Percentiles rank a stretch among this genome's conserved stretches.
These are phyloP conservation scores for Bergia puertoricense DNA, from an alignment of 92 coral and sea anemone species.

Conservation along the genomic window DNA sequence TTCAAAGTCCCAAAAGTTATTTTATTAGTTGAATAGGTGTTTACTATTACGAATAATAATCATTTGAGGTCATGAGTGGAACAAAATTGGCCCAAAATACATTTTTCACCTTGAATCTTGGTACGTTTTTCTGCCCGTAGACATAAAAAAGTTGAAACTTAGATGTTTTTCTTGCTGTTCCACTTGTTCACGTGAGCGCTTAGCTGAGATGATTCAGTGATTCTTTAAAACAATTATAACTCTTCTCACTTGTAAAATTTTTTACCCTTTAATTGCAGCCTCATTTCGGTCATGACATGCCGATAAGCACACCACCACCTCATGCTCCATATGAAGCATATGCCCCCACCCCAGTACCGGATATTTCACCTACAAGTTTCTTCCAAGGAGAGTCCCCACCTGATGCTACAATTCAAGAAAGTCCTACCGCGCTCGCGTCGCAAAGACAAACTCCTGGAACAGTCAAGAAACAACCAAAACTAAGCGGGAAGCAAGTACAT, in stretches of 20 bases:
- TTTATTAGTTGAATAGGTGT: background rate
- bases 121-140: background rate
- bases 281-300: slow-evolving; percentile 75
- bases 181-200: background rate
- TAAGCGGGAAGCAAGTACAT: background rate
- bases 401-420: slow-evolving; percentile 5
- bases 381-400: slow-evolving; percentile 5
- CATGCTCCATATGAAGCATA: slow-evolving; percentile 53
- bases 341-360: slow-evolving; percentile 23
- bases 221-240: background rate
- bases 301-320: slow-evolving; percentile 77
- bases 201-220: background rate
- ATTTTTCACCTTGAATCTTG: background rate
- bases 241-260: background rate
- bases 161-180: too few relatives aligned
- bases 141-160: background rate
- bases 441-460: slow-evolving; percentile 24
- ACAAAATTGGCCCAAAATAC: background rate
- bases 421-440: background rate
- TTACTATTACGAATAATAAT: background rate
- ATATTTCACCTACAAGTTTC: slow-evolving; percentile 11
- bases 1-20: too few relatives aligned
- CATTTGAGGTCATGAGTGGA: background rate
- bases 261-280: slow-evolving; percentile 58
- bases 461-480: slow-evolving; percentile 32